phyloP scores from a whole-genome alignment of 1,140 invertebrate genomes.

The Drosophila rhopaloa region DNA sequence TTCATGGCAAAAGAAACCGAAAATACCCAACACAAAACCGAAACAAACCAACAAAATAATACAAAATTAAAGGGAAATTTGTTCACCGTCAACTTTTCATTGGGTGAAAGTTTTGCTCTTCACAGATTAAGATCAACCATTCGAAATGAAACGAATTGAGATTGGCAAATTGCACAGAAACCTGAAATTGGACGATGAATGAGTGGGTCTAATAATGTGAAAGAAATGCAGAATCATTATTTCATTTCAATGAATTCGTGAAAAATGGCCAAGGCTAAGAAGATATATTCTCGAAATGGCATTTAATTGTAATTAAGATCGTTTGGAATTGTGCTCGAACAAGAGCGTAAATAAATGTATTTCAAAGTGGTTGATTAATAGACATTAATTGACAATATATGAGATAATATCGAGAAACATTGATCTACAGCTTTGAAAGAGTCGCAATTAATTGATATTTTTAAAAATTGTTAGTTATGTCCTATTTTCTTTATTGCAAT shows the following conservation, averaged over 20 bases:
- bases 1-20: constrained; percentile 57
- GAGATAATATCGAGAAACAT: too few species aligned
- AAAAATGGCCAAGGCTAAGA: background rate
- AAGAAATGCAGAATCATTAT: constrained; percentile 14
- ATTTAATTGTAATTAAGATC: background rate
- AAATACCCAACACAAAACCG: constrained; percentile 35
- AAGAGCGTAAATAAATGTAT: too few species aligned
- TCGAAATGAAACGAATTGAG: constrained; percentile 50
- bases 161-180: constrained; percentile 55
- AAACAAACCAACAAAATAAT: constrained; percentile 38
- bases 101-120: constrained; percentile 55
- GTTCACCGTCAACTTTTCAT: constrained; percentile 43
- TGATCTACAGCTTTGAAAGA: too few species aligned
- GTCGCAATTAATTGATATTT: too few species aligned
- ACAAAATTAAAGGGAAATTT: constrained; percentile 59
- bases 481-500: too few species aligned
- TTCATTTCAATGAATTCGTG: constrained; percentile 6
- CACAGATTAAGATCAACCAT: constrained; percentile 49
- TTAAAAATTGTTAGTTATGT: too few species aligned
- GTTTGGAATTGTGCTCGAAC: too few species aligned
- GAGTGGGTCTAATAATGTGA: constrained; percentile 6
- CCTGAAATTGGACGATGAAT: constrained; percentile 44
- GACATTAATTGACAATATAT: too few species aligned
- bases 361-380: too few species aligned
- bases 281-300: background rate